Conservation (phyloP, 2,888 invertebrate genomes). For the Acleris literana region DNA sequence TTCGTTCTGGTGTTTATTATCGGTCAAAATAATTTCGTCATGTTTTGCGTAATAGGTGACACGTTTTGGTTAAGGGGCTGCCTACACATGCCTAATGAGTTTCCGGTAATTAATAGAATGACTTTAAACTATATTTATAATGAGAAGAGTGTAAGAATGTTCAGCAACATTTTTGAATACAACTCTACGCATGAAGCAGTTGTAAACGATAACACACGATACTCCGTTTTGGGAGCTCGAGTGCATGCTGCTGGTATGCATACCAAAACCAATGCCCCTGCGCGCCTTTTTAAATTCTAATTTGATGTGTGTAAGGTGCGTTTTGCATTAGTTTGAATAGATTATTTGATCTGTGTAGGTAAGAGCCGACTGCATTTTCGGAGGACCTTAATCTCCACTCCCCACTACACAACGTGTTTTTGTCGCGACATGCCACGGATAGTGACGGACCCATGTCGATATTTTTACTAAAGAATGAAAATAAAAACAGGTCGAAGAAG, state of each 20-base stretch:
- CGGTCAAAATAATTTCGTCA: slow-evolving; percentile 47
- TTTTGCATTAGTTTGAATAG: slow-evolving; percentile 46
- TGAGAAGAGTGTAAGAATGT: slow-evolving; percentile 56
- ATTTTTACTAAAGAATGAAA: slow-evolving; percentile 43
- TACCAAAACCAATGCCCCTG: slow-evolving; percentile 42
- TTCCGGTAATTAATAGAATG: slow-evolving; percentile 6
- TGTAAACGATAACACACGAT: slow-evolving; percentile 77
- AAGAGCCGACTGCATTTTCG: slow-evolving; percentile 74
- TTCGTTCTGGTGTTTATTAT: slow-evolving; percentile 27
- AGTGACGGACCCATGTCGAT: slow-evolving; percentile 60
- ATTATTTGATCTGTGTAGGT: slow-evolving; percentile 60
- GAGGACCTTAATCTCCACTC: slow-evolving; percentile 71
- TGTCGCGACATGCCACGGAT: slow-evolving; percentile 71
- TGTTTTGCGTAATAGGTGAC: slow-evolving; percentile 48
- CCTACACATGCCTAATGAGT: slow-evolving; percentile 16
- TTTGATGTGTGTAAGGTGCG: slow-evolving; percentile 50
- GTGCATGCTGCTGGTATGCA: slow-evolving; percentile 63
- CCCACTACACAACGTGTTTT: slow-evolving; percentile 70
- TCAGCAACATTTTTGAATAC: slow-evolving; percentile 62
- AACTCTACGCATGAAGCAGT: slow-evolving; percentile 68
- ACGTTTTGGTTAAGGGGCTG: slow-evolving; percentile 33
- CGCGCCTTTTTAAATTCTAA: slow-evolving; percentile 53
- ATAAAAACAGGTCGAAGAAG: slow-evolving; percentile 32
- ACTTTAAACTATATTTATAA: slow-evolving; percentile 30
- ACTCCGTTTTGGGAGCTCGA: slow-evolving; percentile 66